Base-by-base conservation (phyloP, 1,140 invertebrate genomes). In the Holotrichia oblita region DNA sequence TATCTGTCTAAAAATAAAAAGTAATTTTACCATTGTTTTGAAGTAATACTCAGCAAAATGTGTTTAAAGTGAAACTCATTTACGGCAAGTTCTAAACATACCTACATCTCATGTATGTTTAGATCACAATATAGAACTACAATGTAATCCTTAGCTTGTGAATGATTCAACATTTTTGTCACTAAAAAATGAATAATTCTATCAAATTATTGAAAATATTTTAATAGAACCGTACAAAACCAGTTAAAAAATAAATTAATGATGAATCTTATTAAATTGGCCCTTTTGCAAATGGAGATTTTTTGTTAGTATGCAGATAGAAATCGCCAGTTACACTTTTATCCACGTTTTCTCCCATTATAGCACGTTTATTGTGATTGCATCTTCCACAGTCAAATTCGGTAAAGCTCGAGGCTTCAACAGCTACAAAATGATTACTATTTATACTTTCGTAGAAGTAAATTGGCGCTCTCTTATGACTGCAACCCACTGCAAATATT, bases 401-500 rank as follows among this genome's bases (percentile, higher is more conserved):
- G 14, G 4, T 24, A 42, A 41, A 76, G 41, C 20, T 76, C n/a
- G 74, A 12, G 20, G 74, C 42, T n/a, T 76, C 22, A 6, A 76
- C 40, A 44, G 74, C 74, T n/a, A 76, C 42, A 76, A 76, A 76
- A n/a, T 48, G 12, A 6, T 42, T 20, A 8, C n/a, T 48, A 22
- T 76, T 76, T 0, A 76, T 76, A 20, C 74, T 76, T 27, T 76
- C 74, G 20, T n/a, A 42, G 8, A 76, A 76, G 20, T 76, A 76
- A 20, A 76, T 24, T 9, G 74, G 74, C 0, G 74, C 74, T 27
- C 74, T 76, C 10, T 76, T 76, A 55, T 76, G 74, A 27, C 74
- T 76, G 14, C 74, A 42, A 8, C 40, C 40, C 20, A 42, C 74
- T 76, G 17, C 4, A 55, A 76, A 76, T 9, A 73, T 0, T 89